These are phyloP conservation scores for Gobiocypris rarus DNA, from an alignment of 2,113 vertebrate species.

Conservation along the genomic window DNA sequence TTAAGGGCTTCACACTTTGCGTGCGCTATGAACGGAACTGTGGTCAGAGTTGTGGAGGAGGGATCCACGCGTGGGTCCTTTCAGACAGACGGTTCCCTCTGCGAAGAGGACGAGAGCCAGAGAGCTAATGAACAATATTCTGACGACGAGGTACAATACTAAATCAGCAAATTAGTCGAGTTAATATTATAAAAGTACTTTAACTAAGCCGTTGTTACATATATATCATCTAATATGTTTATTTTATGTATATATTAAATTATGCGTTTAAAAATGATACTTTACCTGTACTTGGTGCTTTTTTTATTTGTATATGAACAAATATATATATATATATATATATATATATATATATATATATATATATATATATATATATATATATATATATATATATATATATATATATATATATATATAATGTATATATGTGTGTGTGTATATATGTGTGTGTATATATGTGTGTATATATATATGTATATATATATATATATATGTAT, in stretches of 20 bases:
- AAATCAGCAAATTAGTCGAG: background rate
- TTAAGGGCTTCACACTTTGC: background rate
- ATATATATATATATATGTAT: no score
- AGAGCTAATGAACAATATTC: background rate
- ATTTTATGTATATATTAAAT: background rate
- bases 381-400: no score
- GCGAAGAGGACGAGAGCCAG: background rate
- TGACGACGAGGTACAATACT: conserved; percentile 19
- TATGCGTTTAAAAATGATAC: background rate
- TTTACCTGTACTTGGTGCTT: background rate
- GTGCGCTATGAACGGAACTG: conserved; percentile 24
- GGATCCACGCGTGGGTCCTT: conserved; percentile 9
- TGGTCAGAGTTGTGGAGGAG: background rate
- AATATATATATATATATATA: no score
- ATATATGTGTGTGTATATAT: no score
- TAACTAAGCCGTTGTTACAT: background rate
- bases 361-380: no score
- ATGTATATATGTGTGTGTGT: no score
- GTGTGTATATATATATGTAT: no score
- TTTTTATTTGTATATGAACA: no score
- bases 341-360: no score
- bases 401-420: no score
- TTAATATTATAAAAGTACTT: background rate
- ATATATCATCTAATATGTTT: background rate
- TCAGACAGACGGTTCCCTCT: background rate